A percentile compares a stretch with the other conserved stretches of the same genome.
These are phyloP conservation scores for Agrochola litura DNA, from an alignment of 2,888 invertebrate species.

Conservation along the genomic window DNA sequence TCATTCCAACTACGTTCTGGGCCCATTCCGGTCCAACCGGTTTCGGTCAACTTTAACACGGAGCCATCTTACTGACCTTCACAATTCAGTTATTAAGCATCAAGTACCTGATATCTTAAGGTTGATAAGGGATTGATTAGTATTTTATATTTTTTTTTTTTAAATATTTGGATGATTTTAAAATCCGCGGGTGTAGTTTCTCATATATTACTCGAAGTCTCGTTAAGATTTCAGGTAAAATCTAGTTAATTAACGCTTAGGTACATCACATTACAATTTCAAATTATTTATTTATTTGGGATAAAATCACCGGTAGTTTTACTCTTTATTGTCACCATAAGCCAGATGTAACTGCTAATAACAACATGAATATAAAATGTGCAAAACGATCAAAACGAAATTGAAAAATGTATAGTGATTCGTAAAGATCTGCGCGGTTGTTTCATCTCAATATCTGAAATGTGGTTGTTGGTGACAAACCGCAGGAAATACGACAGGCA, in stretches of 20 bases:
- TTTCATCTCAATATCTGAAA: slow-evolving; percentile 29
- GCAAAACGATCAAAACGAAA: slow-evolving; percentile 35
- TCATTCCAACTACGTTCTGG: neutral
- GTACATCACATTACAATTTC: neutral
- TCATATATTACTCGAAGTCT: neutral
- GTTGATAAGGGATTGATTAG: neutral
- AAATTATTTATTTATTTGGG: neutral
- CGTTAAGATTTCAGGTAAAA: neutral
- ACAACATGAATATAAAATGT: slow-evolving; percentile 26
- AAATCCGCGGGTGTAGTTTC: neutral
- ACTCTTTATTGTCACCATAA: neutral
- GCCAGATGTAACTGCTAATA: slow-evolving; percentile 22
- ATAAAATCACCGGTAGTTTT: neutral
- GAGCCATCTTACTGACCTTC: neutral
- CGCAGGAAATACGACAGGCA: neutral
- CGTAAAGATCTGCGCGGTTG: slow-evolving; percentile 21
- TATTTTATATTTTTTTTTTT: no score
- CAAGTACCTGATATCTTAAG: no score
- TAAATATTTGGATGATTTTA: neutral
- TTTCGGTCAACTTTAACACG: neutral
- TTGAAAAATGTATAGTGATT: slow-evolving; percentile 42
- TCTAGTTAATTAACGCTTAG: neutral
- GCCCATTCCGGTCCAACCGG: neutral
- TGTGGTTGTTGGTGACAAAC: slow-evolving; percentile 28
- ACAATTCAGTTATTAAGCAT: neutral